These are phyloP conservation scores for Ictalurus punctatus DNA, from an alignment of 2,113 vertebrate species.

Conservation along the genomic window DNA sequence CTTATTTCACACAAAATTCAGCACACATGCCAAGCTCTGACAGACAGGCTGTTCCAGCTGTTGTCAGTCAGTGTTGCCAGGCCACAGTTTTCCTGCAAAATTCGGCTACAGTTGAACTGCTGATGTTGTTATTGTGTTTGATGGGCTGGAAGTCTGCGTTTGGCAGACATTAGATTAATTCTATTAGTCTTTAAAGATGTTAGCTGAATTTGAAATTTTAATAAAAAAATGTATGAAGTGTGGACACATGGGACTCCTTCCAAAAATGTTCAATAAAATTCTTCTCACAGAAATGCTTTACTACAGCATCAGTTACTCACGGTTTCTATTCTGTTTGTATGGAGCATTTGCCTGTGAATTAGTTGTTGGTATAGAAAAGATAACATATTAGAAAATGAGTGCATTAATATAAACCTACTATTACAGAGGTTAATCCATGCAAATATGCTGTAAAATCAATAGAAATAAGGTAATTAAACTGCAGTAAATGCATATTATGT, in stretches of 20 bases:
- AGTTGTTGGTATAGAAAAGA: background rate
- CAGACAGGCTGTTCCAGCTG: background rate
- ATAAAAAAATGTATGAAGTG: background rate
- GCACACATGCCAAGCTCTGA: background rate
- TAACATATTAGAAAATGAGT: background rate
- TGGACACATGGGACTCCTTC: background rate
- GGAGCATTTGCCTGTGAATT: background rate
- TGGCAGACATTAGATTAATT: background rate
- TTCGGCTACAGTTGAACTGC: background rate
- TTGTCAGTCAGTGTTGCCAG: background rate
- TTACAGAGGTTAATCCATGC: background rate
- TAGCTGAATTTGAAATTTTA: background rate
- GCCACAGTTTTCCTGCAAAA: background rate
- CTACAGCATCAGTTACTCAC: background rate
- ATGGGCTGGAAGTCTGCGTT: background rate
- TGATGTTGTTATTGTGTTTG: background rate
- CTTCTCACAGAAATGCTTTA: background rate
- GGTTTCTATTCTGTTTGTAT: background rate
- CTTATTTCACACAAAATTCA: background rate
- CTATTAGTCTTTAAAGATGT: background rate
- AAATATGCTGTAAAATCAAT: too few relatives aligned
- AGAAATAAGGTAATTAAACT: background rate
- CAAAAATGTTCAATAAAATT: background rate
- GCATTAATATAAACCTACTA: background rate
- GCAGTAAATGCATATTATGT: background rate